Percentiles rank a stretch among this genome's conserved stretches.
Conservation (phyloP, 2,888 invertebrate species). For the Gari tellinella region DNA sequence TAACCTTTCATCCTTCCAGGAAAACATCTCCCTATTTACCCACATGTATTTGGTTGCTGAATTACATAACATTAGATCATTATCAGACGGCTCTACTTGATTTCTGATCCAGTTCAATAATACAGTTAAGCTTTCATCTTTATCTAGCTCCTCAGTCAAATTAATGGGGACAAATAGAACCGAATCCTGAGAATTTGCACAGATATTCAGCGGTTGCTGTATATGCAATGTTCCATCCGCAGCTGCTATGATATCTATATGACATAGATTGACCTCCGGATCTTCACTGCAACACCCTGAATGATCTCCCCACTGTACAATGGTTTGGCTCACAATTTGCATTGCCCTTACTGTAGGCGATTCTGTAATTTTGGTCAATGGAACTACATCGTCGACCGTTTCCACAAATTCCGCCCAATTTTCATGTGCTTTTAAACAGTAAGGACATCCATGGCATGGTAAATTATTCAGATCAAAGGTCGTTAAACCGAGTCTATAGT, state of each 20-base stretch:
- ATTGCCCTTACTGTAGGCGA: not conserved
- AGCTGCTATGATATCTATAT: no score
- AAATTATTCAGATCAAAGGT: no score
- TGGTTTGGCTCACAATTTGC: not conserved
- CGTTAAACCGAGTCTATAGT: no score
- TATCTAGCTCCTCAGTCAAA: no score
- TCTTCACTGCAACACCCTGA: no score
- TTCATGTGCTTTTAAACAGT: conserved; percentile 15
- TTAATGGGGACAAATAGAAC: not conserved
- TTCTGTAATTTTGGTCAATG: not conserved
- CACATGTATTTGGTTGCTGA: conserved; percentile 8
- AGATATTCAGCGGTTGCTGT: not conserved
- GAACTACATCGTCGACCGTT: conserved; percentile 22
- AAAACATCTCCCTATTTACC: conserved; percentile 6
- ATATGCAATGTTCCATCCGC: no score
- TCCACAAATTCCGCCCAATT: conserved; percentile 12
- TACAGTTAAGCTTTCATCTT: no score
- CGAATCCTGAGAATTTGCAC: not conserved
- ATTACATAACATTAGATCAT: no score
- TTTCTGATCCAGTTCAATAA: no score
- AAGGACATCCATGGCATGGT: conserved; percentile 14
- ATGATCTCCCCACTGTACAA: not conserved
- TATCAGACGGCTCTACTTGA: no score
- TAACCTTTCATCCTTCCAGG: not conserved
- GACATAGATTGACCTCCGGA: no score